phyloP scores from a whole-genome alignment of 2,888 invertebrate species.

The Meiosimyza decipiens region DNA sequence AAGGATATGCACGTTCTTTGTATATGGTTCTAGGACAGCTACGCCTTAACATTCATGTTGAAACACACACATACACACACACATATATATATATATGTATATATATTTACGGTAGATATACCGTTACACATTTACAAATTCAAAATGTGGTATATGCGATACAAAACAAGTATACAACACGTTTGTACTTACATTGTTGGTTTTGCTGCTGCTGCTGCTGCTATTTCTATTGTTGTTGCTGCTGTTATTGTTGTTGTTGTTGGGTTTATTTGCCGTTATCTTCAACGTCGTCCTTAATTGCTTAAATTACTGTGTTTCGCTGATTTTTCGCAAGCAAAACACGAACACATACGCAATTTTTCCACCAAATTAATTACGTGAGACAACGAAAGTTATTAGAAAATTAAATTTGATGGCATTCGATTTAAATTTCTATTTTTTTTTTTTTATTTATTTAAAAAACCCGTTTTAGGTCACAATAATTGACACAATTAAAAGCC shows the following conservation, averaged over 20 bases:
- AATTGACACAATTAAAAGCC: too few species aligned
- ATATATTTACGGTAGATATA: not conserved
- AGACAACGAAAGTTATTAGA: not conserved
- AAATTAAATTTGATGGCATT: too few species aligned
- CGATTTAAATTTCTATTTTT: too few species aligned
- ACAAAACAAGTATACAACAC: conserved; percentile 6
- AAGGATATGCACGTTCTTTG: conserved; percentile 13
- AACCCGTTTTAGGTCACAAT: too few species aligned
- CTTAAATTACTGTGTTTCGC: not conserved
- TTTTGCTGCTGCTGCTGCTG: conserved; percentile 13
- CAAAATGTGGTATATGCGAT: not conserved
- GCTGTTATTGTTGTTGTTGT: not conserved
- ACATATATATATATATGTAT: too few species aligned
- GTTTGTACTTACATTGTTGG: conserved; percentile 19
- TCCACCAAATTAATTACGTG: conserved; percentile 14
- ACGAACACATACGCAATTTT: too few species aligned
- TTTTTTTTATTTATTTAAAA: too few species aligned
- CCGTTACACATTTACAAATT: not conserved
- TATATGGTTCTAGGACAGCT: not conserved
- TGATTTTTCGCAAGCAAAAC: conserved; percentile 2
- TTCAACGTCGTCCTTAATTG: not conserved
- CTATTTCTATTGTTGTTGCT: conserved; percentile 9
- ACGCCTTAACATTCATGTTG: conserved; percentile 21
- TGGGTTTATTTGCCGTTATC: too few species aligned
- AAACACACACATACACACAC: conserved; percentile 22